Evolutionary conservation across 1,140 invertebrate genomes (phyloP).

Genomic region (Latrodectus geometricus): DNA sequence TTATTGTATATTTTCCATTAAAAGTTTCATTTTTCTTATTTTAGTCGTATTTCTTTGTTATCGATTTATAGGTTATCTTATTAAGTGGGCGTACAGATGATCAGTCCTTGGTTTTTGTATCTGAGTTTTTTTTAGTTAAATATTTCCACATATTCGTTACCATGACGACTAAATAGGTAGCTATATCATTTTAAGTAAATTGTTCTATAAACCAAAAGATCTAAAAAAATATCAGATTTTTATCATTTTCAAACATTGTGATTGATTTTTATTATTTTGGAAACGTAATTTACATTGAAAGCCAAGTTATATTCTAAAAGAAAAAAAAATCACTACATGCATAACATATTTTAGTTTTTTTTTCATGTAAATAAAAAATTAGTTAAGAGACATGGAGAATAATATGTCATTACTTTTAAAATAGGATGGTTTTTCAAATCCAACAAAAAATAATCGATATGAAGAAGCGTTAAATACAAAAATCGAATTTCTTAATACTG

Average conservation of each 20-base stretch:
- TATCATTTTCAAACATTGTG: no score
- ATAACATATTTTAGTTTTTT: not conserved
- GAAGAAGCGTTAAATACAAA: slow-evolving; percentile 16
- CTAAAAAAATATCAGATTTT: no score
- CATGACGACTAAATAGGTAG: slow-evolving; percentile 22
- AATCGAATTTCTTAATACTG: slow-evolving; percentile 28
- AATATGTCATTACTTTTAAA: not conserved
- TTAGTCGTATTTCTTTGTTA: slow-evolving; percentile 33
- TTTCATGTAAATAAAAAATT: not conserved
- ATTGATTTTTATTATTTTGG: no score
- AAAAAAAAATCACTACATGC: not conserved
- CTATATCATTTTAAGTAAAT: not conserved
- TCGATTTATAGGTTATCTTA: slow-evolving; percentile 49
- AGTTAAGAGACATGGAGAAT: not conserved
- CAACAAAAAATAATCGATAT: slow-evolving; percentile 26
- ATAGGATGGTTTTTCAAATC: not conserved
- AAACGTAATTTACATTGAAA: no score
- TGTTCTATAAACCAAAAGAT: not conserved
- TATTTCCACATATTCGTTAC: slow-evolving; percentile 33
- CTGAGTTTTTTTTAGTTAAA: slow-evolving; percentile 39
- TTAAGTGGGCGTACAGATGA: slow-evolving; percentile 12
- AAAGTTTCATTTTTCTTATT: not conserved
- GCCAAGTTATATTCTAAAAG: not conserved
- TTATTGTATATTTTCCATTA: slow-evolving; percentile 11
- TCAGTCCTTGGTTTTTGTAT: slow-evolving; percentile 17